Conservation (phyloP, 2,888 invertebrate genomes). For the Linyphia triangularis region DNA sequence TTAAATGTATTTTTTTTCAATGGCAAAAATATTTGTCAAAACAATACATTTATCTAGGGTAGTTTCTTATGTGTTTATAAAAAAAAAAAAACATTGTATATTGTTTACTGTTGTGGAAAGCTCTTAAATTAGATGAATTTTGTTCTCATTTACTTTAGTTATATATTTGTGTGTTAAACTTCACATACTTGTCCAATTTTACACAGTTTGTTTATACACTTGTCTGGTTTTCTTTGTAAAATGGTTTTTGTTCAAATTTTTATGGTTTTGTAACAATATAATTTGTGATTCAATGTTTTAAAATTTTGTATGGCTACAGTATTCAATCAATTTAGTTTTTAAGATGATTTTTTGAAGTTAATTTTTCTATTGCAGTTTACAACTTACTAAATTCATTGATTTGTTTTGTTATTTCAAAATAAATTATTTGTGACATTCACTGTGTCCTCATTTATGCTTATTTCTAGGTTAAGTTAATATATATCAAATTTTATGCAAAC, state of each 20-base stretch:
- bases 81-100: too few species aligned
- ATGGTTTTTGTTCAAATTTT: background rate
- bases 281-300: background rate
- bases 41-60: conserved; percentile 1
- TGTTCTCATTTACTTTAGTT: background rate
- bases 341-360: too few species aligned
- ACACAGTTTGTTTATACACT: background rate
- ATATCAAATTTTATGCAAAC: too few species aligned
- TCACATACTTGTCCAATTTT: background rate
- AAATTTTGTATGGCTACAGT: too few species aligned
- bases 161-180: background rate
- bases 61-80: background rate
- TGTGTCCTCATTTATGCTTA: too few species aligned
- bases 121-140: background rate
- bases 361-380: too few species aligned
- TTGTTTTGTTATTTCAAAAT: too few species aligned
- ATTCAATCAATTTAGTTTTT: too few species aligned
- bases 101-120: background rate
- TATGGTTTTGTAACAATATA: background rate
- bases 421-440: too few species aligned
- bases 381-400: too few species aligned
- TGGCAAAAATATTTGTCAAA: conserved; percentile 10
- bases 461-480: too few species aligned
- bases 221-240: background rate
- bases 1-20: background rate